These are phyloP conservation scores for Bostrychus sinensis DNA, from an alignment of 2,113 vertebrate genomes.

Conservation along the genomic window DNA sequence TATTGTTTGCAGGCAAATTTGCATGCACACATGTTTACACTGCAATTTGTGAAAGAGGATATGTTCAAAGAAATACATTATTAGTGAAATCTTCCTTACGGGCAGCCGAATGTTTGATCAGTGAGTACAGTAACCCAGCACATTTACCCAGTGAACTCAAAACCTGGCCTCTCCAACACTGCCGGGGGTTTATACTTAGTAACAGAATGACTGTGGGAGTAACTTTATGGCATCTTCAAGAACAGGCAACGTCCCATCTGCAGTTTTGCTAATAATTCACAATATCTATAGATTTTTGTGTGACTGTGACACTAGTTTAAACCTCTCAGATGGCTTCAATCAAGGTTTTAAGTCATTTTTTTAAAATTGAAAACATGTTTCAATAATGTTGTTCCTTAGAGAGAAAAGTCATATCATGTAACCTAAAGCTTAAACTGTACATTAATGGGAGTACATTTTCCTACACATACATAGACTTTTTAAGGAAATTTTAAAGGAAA, in stretches of 20 bases:
- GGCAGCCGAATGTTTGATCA: neutral
- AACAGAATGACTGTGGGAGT: slow-evolving; percentile 17
- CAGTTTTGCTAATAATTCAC: neutral
- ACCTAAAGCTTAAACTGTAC: too few species aligned
- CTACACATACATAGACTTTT: too few species aligned
- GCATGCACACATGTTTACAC: slow-evolving; percentile 2
- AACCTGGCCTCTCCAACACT: slow-evolving; percentile 4
- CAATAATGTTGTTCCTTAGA: too few species aligned
- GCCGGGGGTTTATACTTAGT: neutral
- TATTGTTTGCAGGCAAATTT: neutral
- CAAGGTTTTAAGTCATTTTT: too few species aligned
- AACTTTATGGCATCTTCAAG: slow-evolving; percentile 5
- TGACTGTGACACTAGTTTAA: too few species aligned
- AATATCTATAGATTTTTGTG: slow-evolving; percentile 5
- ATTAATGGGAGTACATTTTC: too few species aligned
- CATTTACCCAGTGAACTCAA: slow-evolving; percentile 5
- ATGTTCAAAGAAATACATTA: neutral
- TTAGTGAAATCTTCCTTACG: neutral
- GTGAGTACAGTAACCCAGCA: neutral
- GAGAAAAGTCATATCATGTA: too few species aligned
- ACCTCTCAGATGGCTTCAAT: too few species aligned
- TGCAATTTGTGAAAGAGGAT: neutral
- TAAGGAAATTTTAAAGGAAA: too few species aligned
- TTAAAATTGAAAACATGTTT: too few species aligned
- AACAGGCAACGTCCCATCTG: slow-evolving; percentile 5